phyloP scores from a whole-genome alignment of 2,888 invertebrate species.

The Idaea biselata region DNA sequence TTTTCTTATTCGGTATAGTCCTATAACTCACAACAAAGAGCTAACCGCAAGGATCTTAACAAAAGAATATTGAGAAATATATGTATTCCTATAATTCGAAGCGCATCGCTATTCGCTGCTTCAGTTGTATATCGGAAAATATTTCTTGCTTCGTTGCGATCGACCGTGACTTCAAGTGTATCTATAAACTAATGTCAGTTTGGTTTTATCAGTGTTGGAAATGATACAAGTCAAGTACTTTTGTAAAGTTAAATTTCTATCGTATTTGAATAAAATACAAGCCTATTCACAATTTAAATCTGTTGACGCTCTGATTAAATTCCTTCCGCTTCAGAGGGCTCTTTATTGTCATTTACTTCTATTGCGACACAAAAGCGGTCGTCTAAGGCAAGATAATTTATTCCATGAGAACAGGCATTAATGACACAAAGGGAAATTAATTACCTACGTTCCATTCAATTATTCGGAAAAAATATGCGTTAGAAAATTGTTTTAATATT shows the following conservation, averaged over 20 bases:
- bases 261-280: constrained; percentile 13
- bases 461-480: neutral
- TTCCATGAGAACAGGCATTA: constrained; percentile 41
- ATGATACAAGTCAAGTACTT: constrained; percentile 15
- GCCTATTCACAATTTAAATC: constrained; percentile 49
- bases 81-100: constrained; percentile 63
- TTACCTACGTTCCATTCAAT: constrained; percentile 4
- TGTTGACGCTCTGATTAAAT: constrained; percentile 57
- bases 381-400: constrained; percentile 52
- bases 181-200: constrained; percentile 37
- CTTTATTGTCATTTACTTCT: constrained; percentile 54
- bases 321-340: constrained; percentile 46
- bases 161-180: constrained; percentile 38
- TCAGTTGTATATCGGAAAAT: constrained; percentile 69
- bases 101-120: constrained; percentile 64
- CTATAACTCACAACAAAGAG: constrained; percentile 71
- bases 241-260: constrained; percentile 6
- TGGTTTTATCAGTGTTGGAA: constrained; percentile 20
- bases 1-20: constrained; percentile 65
- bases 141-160: constrained; percentile 51
- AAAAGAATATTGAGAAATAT: constrained; percentile 76
- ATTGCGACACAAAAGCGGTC: constrained; percentile 54
- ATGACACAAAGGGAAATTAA: constrained; percentile 21
- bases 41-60: constrained; percentile 62
- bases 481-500: neutral